Percentiles rank a stretch among this genome's conserved stretches.
phyloP scores from a whole-genome alignment of 1,140 invertebrate species.

The Diorhabda elongata region DNA sequence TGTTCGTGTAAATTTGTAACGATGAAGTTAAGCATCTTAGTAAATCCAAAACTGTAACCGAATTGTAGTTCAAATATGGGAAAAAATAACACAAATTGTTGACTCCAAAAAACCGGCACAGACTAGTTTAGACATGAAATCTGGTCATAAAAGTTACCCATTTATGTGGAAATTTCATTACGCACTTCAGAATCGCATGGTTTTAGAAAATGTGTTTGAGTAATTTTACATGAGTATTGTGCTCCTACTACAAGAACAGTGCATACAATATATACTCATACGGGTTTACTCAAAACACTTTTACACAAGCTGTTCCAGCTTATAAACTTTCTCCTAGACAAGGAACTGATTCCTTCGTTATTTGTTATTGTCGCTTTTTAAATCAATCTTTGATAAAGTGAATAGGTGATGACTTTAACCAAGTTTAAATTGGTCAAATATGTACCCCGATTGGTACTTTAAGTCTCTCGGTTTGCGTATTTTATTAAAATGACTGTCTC shows the following conservation, averaged over 20 bases:
- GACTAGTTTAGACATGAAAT: conserved; percentile 78
- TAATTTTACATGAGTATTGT: conserved; percentile 58
- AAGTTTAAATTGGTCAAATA: conserved; percentile 74
- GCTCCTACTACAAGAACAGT: conserved; percentile 69
- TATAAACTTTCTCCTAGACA: conserved; percentile 79
- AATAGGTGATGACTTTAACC: conserved; percentile 71
- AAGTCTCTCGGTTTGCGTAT: conserved; percentile 71
- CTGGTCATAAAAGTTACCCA: conserved; percentile 57
- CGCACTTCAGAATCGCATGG: conserved; percentile 85
- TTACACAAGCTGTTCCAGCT: conserved; percentile 84
- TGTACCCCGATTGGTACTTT: conserved; percentile 79
- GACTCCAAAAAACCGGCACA: conserved; percentile 61
- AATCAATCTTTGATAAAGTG: conserved; percentile 74
- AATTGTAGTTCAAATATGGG: conserved; percentile 84
- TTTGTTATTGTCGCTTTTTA: conserved; percentile 41
- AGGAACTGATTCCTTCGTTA: too few relatives aligned
- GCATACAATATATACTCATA: conserved; percentile 82
- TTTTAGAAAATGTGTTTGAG: conserved; percentile 79
- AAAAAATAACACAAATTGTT: conserved; percentile 78
- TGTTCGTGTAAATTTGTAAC: neutral
- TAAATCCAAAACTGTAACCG: conserved; percentile 75
- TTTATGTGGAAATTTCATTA: conserved; percentile 89
- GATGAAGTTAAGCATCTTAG: conserved; percentile 57
- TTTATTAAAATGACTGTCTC: conserved; percentile 86
- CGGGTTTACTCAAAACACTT: conserved; percentile 88